Base-by-base conservation (phyloP, 1,140 invertebrate species). In the Ctenoplectra terminalis region DNA sequence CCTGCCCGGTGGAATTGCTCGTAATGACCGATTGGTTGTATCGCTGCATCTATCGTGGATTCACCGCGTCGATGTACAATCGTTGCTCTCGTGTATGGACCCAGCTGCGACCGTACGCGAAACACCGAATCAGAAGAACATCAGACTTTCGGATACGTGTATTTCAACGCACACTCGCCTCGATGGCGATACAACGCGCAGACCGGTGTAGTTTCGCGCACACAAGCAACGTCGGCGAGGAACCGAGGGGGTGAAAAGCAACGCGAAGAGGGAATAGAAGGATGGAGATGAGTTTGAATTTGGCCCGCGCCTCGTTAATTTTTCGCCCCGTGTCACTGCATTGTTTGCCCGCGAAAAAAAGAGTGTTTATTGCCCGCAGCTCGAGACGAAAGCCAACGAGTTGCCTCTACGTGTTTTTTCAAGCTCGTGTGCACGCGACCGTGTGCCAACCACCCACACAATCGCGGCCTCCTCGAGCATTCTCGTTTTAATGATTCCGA, bases 231-330 rank as follows among this genome's bases (percentile, higher is more conserved):
- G 7, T 6, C 11, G 4, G 61, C 13, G 13, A 20, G n/a, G 29
- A 17, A 43, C 50, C 8, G 29, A 46, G 40, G 37, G 58, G 29
- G 17, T 37, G 46, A 37, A 40, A 72, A 37, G 56, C 40, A 54
- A 17, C 50, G 40, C 29, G 52, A 60, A 54, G 60, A 37, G 48
- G 40, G n/a, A 43, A 54, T 40, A 74, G 63, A 50, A 70, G 76
- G 79, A 43, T 40, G 81, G 67, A 81, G 56, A 81, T 58, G 85
- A 84, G 74, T 82, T 72, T 71, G 82, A 84, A 74, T 87, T 88
- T 74, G 79, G 63, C 76, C 69, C 78, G 70, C 81, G 82, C 84
- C 86, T 89, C 89, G 88, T 90, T 89, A 90, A 89, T 89, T 90
- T 89, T 90, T 90, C 88, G 64, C 72, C 79, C 56, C 76, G 67